These are phyloP conservation scores for Aplodontia rufa DNA, from an alignment of 2,113 vertebrate genomes.

Conservation along the genomic window DNA sequence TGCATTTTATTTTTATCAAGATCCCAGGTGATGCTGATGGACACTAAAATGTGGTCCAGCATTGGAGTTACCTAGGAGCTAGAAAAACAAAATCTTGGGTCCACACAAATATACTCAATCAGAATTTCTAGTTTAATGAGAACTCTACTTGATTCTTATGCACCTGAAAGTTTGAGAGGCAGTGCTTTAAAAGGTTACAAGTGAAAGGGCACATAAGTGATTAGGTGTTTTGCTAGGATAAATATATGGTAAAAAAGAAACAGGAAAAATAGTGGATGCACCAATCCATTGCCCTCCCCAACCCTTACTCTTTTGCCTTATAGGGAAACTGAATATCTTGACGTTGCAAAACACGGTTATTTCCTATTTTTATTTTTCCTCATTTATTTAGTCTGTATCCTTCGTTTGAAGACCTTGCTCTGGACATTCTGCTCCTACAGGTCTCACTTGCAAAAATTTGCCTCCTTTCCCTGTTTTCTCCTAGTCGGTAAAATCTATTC, in stretches of 20 bases:
- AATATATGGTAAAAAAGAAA: not conserved
- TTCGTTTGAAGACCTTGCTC: not conserved
- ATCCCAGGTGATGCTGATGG: not conserved
- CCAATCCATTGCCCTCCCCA: not conserved
- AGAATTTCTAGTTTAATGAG: not conserved
- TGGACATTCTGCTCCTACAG: not conserved
- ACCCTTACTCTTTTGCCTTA: no score
- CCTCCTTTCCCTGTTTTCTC: not conserved
- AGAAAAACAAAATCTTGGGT: not conserved
- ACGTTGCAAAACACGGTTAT: not conserved
- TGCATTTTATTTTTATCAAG: not conserved
- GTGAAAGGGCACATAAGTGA: not conserved
- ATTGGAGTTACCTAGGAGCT: not conserved
- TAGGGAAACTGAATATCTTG: not conserved
- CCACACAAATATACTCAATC: not conserved
- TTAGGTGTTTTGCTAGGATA: not conserved
- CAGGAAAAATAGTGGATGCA: not conserved
- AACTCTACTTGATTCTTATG: not conserved
- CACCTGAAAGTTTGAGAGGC: not conserved
- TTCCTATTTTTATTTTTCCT: not conserved
- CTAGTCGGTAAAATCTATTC: not conserved
- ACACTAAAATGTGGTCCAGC: not conserved
- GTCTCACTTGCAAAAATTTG: not conserved
- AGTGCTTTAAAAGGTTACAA: not conserved
- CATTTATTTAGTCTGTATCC: not conserved